These are phyloP conservation scores for Zeugodacus cucurbitae DNA, from an alignment of 1,140 invertebrate genomes.

Conservation along the genomic window DNA sequence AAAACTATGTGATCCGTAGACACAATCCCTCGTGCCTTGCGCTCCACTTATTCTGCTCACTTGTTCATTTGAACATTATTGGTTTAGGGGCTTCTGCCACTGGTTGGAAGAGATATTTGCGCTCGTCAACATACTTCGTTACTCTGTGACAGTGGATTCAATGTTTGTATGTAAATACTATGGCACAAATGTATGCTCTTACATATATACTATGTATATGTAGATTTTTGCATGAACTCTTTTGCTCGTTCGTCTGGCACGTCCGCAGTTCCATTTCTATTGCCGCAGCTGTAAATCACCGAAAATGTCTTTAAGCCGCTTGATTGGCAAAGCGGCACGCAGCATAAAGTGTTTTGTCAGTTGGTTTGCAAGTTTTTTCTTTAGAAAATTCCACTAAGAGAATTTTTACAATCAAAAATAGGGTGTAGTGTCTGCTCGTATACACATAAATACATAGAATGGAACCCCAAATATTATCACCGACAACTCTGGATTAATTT, in stretches of 20 bases:
- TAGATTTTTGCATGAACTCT: not conserved
- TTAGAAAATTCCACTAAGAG: too few relatives aligned
- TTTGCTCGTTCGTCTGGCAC: not conserved
- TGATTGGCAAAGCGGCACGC: conserved; percentile 25
- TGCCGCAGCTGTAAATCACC: conserved; percentile 34
- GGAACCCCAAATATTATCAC: too few relatives aligned
- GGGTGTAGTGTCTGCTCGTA: not conserved
- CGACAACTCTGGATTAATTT: too few relatives aligned
- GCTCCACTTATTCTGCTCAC: not conserved
- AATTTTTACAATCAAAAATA: not conserved
- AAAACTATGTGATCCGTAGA: not conserved
- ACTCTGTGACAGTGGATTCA: not conserved
- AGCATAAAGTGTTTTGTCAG: conserved; percentile 18
- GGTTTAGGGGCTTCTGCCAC: not conserved
- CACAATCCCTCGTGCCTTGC: not conserved
- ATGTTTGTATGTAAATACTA: not conserved
- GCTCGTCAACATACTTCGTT: not conserved
- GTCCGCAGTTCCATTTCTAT: not conserved
- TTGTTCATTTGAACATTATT: not conserved
- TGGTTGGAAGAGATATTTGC: not conserved
- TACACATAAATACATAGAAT: too few relatives aligned
- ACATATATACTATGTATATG: not conserved
- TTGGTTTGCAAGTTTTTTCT: not conserved
- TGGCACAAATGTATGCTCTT: not conserved
- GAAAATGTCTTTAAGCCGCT: conserved; percentile 32